Evolutionary conservation across 2,113 vertebrate genomes (phyloP), one percentile per base, ranked within the genome.

Genomic region (Dicaeum eximium): DNA sequence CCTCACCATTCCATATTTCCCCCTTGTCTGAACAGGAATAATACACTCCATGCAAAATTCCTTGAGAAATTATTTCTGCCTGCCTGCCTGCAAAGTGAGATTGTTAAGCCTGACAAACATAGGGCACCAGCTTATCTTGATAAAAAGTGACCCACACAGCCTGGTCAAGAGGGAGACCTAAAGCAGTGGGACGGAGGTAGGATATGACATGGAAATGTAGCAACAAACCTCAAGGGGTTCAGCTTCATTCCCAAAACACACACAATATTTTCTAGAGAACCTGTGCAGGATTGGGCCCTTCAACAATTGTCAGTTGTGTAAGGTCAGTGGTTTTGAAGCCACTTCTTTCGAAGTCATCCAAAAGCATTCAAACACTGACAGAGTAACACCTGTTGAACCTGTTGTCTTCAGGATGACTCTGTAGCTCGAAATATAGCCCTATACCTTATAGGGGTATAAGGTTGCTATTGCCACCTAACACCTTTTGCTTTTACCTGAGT

Each of bases 221-320:
- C 20, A 73, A 13, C 51, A 62, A 21, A 56, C 4, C 31, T 10
- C 11, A 8, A 3, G 11, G 19, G 37, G 48, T 81, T 74, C 66
- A 74, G 47, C 27, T 57, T 16, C 7, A 20, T 35, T 56, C 40
- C 5, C 31, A 69, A 72, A 84, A 35, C 16, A 62, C 35, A 72
- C 14, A 17, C 24, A 15, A 1, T 14, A 21, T 57, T 64, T 54
- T 67, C 47, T 50, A 38, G 67, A 69, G n/a, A 53, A 7, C 4
- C n/a, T 25, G 3, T 37, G 50, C 64, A 82, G 62, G 50, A 77
- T 10, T 0, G 0, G 25, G 30, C 5, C n/a, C 50, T 38, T 30
- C 50, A 85, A 10, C 53, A 74, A 37, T 1, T 3, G 2, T 19
- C 27, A 83, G 13, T 11, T 25, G 7, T 77, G n/a, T 18, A 56